phyloP scores from a whole-genome alignment of 2,797 vertebrate genomes.

The Lophotriccus pileatus region DNA sequence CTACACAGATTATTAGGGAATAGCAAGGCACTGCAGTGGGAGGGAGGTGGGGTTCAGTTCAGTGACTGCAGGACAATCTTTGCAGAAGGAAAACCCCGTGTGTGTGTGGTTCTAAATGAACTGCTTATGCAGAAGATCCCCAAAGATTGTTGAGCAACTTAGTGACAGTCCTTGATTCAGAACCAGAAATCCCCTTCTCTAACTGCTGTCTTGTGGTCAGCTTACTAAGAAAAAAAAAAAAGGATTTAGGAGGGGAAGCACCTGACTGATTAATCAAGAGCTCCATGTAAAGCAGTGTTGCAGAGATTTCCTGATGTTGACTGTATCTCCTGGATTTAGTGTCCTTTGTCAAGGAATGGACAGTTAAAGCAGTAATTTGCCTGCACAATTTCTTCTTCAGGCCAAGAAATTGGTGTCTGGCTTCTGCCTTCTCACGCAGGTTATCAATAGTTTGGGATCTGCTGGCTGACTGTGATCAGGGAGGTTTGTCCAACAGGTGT shows the following conservation, averaged over 20 bases:
- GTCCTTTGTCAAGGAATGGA: not conserved
- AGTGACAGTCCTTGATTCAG: not conserved
- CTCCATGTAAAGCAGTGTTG: not conserved
- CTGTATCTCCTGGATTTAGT: slow-evolving; percentile 36
- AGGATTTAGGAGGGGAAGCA: slow-evolving; percentile 30
- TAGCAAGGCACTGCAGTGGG: not conserved
- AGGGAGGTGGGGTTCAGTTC: not conserved
- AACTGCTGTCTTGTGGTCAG: not conserved
- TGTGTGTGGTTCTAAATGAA: not conserved
- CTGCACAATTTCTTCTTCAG: not conserved
- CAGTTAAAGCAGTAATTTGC: not conserved
- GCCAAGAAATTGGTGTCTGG: not conserved
- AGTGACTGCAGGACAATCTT: slow-evolving; percentile 34
- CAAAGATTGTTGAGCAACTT: not conserved
- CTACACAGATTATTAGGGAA: not conserved
- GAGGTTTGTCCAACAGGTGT: not conserved
- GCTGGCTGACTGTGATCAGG: not conserved
- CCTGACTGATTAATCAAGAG: not conserved
- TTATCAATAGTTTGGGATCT: not conserved
- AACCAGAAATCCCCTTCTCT: slow-evolving; percentile 8
- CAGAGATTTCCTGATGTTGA: not conserved
- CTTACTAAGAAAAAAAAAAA: not conserved
- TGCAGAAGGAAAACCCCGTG: not conserved
- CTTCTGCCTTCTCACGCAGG: not conserved
- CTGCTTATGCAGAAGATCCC: not conserved